Evolutionary conservation across 2,113 vertebrate species (phyloP).

Genomic region (Megaceryle torquata): DNA sequence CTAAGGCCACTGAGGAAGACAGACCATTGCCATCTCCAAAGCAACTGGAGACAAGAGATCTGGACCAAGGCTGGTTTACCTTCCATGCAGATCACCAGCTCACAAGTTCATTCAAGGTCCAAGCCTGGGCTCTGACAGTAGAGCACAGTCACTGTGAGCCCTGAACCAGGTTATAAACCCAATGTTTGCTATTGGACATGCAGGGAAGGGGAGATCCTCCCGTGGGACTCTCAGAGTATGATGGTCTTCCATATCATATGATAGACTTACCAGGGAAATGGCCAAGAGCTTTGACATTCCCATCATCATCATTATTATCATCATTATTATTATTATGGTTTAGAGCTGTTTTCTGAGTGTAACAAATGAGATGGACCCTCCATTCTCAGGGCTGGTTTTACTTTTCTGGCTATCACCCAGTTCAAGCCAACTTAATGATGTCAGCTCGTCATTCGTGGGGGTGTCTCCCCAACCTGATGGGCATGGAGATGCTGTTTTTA

Average conservation of each 20-base stretch:
- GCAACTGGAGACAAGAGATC: neutral
- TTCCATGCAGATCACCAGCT: neutral
- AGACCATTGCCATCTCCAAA: neutral
- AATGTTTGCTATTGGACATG: rapidly evolving
- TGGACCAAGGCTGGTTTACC: neutral
- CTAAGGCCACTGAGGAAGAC: neutral
- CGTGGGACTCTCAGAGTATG: neutral
- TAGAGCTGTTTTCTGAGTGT: neutral
- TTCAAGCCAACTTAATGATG: neutral
- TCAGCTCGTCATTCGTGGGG: neutral
- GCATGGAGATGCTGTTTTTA: neutral
- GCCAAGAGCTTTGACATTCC: neutral
- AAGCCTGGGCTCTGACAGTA: neutral
- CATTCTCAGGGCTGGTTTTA: neutral
- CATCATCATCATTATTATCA: no score
- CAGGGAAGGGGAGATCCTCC: neutral
- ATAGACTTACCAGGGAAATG: neutral
- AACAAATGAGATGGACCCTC: neutral
- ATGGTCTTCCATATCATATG: neutral
- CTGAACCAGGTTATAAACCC: neutral
- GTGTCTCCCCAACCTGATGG: neutral
- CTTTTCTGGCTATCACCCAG: neutral
- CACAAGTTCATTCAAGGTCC: rapidly evolving
- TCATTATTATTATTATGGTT: neutral
- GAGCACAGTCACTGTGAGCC: neutral